A percentile compares a stretch with the other conserved stretches of the same genome.
These are phyloP conservation scores for Oreochromis spilurus DNA, from an alignment of 2,113 vertebrate genomes.

Conservation along the genomic window DNA sequence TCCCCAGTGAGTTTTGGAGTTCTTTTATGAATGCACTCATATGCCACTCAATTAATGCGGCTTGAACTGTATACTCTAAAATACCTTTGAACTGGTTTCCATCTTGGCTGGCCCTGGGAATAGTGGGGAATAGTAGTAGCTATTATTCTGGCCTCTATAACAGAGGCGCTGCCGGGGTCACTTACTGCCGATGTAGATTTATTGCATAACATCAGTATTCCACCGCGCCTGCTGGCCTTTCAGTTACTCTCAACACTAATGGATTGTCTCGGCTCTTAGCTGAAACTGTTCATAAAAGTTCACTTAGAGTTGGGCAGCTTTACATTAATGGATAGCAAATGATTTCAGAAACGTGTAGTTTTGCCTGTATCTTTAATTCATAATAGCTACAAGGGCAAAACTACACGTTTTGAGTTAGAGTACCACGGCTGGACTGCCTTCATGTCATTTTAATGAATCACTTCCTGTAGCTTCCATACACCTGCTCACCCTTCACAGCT, in stretches of 20 bases:
- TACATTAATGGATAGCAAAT: not conserved
- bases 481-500: not conserved
- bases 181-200: not conserved
- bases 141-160: not conserved
- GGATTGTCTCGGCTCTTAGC: not conserved
- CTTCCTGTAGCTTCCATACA: not conserved
- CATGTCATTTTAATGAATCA: not conserved
- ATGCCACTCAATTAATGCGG: not conserved
- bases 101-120: not conserved
- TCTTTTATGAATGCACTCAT: not conserved
- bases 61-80: not conserved
- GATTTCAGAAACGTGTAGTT: too few species aligned
- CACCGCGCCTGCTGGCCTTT: not conserved
- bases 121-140: not conserved
- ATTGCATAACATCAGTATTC: slow-evolving; percentile 10
- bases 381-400: not conserved
- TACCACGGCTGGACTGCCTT: not conserved
- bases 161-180: not conserved
- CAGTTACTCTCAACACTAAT: not conserved
- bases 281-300: not conserved
- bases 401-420: not conserved
- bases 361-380: not conserved
- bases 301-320: not conserved
- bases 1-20: not conserved
- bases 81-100: not conserved